Evolutionary conservation across 1,140 invertebrate species (phyloP).

Genomic region (Cotesia chilonis): DNA sequence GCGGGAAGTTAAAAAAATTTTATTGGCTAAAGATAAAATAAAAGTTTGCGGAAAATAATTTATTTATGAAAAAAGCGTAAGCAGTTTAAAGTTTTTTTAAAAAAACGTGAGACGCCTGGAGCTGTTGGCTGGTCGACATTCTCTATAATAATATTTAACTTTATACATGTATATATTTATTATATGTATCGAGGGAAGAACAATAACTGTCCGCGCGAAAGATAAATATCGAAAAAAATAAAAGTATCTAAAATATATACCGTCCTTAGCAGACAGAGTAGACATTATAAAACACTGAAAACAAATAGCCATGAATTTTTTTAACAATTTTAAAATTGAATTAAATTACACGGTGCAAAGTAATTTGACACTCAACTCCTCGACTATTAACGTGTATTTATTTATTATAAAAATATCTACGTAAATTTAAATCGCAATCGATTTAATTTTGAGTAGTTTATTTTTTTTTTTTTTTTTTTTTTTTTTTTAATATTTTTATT

Average conservation of each 20-base stretch:
- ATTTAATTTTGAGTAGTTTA: neutral
- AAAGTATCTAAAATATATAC: neutral
- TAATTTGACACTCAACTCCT: conserved; percentile 20
- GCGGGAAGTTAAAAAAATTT: too few relatives aligned
- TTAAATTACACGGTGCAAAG: conserved; percentile 24
- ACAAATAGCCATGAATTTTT: conserved; percentile 30
- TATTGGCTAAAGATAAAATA: too few relatives aligned
- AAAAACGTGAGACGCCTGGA: too few relatives aligned
- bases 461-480: neutral
- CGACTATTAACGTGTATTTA: neutral
- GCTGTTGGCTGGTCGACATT: too few relatives aligned
- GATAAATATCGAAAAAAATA: neutral
- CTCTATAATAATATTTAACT: too few relatives aligned
- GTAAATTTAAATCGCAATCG: too few relatives aligned
- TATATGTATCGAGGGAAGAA: too few relatives aligned
- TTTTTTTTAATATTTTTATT: neutral
- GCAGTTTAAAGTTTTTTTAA: too few relatives aligned
- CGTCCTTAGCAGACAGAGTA: conserved; percentile 10
- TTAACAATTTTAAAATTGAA: conserved; percentile 25
- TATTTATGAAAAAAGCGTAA: too few relatives aligned
- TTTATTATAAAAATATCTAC: neutral
- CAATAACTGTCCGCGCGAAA: too few relatives aligned
- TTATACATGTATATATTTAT: too few relatives aligned
- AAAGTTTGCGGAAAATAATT: too few relatives aligned
- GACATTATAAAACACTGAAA: conserved; percentile 15